Conservation (phyloP, 2,797 vertebrate species). For the Carduelis carduelis region DNA sequence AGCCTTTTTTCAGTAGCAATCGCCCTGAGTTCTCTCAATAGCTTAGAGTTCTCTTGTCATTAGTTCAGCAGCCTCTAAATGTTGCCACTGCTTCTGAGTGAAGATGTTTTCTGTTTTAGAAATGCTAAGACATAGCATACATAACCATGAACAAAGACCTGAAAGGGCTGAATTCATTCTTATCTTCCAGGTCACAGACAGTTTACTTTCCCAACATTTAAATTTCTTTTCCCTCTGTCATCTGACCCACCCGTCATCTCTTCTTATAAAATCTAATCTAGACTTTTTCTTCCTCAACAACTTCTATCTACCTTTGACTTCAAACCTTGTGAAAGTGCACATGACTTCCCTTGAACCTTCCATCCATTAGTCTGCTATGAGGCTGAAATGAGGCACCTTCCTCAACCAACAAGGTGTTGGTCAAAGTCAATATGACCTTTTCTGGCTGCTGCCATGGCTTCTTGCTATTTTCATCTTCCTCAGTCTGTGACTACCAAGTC, state of each 20-base stretch:
- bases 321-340: neutral
- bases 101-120: neutral
- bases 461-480: neutral
- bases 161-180: neutral
- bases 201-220: neutral
- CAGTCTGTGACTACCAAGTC: neutral
- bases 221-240: neutral
- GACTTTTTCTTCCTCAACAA: neutral
- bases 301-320: neutral
- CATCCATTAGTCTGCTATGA: neutral
- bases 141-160: neutral
- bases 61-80: neutral
- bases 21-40: neutral
- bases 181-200: neutral
- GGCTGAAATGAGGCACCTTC: neutral
- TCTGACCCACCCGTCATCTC: neutral
- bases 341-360: neutral
- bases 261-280: neutral
- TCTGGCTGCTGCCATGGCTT: neutral
- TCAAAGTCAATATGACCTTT: neutral
- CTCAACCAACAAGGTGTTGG: neutral
- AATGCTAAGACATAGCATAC: neutral
- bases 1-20: neutral
- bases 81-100: neutral
- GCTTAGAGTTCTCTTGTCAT: neutral